Evolutionary conservation across 2,797 vertebrate genomes (phyloP).

Genomic region (Pelobates cultripes): DNA sequence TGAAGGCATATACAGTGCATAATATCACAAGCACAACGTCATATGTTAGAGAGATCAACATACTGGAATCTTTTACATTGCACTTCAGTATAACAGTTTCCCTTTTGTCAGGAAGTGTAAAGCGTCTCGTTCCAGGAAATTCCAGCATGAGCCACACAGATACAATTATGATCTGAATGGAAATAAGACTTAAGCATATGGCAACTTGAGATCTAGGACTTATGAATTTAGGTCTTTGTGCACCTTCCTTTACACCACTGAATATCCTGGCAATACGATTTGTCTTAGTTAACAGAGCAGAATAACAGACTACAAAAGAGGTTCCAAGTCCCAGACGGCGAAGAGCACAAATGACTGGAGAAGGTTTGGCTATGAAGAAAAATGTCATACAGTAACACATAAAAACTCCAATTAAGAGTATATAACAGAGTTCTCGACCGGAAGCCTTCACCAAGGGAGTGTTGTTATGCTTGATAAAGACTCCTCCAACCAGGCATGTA

Average conservation of each 20-base stretch:
- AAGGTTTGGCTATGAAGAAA: conserved; percentile 96
- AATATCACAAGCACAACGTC: conserved; percentile 95
- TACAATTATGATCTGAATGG: conserved; percentile 92
- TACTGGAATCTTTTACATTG: conserved; percentile 95
- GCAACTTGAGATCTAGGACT: conserved; percentile 97
- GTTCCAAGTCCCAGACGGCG: conserved; percentile 91
- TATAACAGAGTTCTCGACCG: conserved; percentile 94
- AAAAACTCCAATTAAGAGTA: conserved; percentile 91
- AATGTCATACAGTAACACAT: conserved; percentile 98
- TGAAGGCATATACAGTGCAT: conserved; percentile 98
- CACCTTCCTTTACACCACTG: conserved; percentile 90
- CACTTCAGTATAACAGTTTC: conserved; percentile 97
- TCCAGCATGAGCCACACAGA: conserved; percentile 94
- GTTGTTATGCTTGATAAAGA: conserved; percentile 92
- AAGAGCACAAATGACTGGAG: conserved; percentile 90
- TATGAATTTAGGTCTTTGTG: conserved; percentile 93
- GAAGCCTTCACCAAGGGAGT: conserved; percentile 97
- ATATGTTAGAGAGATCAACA: conserved; percentile 94
- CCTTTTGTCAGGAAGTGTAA: conserved; percentile 90
- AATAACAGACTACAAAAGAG: conserved; percentile 96
- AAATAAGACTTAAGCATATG: conserved; percentile 95
- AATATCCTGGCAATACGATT: conserved; percentile 98
- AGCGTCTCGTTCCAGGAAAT: conserved; percentile 88
- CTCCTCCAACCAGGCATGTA: conserved; percentile 87
- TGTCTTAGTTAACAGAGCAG: conserved; percentile 96